Evolutionary conservation across 2,113 vertebrate genomes (phyloP).

Genomic region (Cnemophilus loriae): DNA sequence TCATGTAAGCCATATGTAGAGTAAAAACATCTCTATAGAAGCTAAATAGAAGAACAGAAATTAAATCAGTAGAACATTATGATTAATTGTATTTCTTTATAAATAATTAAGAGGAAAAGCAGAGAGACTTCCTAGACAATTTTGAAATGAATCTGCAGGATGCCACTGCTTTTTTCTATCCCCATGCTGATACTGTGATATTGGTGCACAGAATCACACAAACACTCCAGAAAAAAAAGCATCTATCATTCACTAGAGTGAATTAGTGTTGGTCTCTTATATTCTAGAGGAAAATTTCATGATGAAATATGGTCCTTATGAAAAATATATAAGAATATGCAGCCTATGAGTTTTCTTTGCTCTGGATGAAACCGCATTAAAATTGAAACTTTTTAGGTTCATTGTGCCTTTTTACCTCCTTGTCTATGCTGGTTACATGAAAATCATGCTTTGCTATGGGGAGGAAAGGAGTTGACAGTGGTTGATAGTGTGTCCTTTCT

Average conservation of each 20-base stretch:
- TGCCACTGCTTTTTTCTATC: not conserved
- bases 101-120: not conserved
- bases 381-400: not conserved
- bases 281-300: not conserved
- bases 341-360: not conserved
- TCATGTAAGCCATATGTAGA: not conserved
- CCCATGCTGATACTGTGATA: not conserved
- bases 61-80: not conserved
- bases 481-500: not conserved
- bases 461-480: not conserved
- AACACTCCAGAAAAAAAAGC: fast-evolving
- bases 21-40: not conserved
- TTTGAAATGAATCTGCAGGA: not conserved
- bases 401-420: not conserved
- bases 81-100: not conserved
- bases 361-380: not conserved
- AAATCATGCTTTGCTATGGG: not conserved
- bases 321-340: not conserved
- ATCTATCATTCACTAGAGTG: not conserved
- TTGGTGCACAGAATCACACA: not conserved
- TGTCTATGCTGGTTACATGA: not conserved
- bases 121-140: not conserved
- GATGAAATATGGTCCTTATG: not conserved
- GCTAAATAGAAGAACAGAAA: not conserved
- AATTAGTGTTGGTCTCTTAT: not conserved